These are phyloP conservation scores for Pheosia gnoma DNA, from an alignment of 2,888 invertebrate genomes.

Conservation along the genomic window DNA sequence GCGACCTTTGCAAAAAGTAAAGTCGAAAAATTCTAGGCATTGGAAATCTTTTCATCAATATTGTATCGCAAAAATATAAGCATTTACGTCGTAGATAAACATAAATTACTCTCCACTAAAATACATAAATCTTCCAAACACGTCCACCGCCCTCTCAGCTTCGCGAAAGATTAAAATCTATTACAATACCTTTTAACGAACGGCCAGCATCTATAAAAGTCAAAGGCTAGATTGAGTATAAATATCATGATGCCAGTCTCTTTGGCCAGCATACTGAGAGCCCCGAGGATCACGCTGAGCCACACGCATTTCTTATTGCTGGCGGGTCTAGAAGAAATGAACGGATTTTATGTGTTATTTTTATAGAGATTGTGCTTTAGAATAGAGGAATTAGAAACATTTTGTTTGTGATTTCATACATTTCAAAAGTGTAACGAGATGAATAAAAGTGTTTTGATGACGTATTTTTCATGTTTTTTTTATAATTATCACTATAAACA, in stretches of 20 bases:
- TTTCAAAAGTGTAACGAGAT: background rate
- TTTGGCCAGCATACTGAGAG: slow-evolving; percentile 93
- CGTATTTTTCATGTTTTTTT: background rate
- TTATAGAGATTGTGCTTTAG: slow-evolving; percentile 26
- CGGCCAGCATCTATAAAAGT: slow-evolving; percentile 91
- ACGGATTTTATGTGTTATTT: slow-evolving; percentile 26
- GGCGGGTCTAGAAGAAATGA: slow-evolving; percentile 61
- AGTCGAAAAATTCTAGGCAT: background rate
- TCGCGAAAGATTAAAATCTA: slow-evolving; percentile 40
- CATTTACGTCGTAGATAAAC: background rate
- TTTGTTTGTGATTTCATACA: background rate
- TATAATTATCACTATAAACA: background rate
- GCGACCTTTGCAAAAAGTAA: background rate
- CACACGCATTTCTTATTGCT: slow-evolving; percentile 83
- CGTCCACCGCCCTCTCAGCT: slow-evolving; percentile 29
- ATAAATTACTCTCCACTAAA: background rate
- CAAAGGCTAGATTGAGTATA: slow-evolving; percentile 90
- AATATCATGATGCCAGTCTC: slow-evolving; percentile 93
- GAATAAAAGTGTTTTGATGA: too few species aligned
- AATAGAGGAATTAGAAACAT: slow-evolving; percentile 11
- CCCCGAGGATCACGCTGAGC: slow-evolving; percentile 88
- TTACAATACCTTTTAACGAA: slow-evolving; percentile 85
- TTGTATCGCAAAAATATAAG: background rate
- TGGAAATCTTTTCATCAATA: background rate
- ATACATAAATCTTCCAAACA: slow-evolving; percentile 5